Conservation (phyloP, 1,140 invertebrate species). For the Hirudo medicinalis region DNA sequence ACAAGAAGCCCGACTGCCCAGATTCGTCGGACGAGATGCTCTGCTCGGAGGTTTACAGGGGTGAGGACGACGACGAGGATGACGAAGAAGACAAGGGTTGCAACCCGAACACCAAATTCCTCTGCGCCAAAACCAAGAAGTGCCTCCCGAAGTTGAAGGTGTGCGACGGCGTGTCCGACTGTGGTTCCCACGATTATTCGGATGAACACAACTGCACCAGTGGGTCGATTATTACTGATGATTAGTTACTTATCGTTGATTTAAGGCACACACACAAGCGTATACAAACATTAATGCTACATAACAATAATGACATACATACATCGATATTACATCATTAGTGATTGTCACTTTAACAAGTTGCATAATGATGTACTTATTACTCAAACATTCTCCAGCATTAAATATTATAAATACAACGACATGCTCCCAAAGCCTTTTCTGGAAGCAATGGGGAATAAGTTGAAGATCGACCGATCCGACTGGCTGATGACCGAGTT, state of each 20-base stretch:
- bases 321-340: too few species aligned
- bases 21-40: slow-evolving; percentile 22
- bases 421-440: too few species aligned
- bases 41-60: neutral
- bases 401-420: too few species aligned
- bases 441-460: too few species aligned
- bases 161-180: slow-evolving; percentile 28
- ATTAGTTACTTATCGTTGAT: neutral
- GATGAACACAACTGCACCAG: slow-evolving; percentile 28
- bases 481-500: too few species aligned
- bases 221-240: neutral
- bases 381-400: too few species aligned
- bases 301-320: too few species aligned
- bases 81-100: neutral
- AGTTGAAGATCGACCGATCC: too few species aligned
- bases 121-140: slow-evolving; percentile 24
- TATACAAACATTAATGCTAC: too few species aligned
- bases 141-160: slow-evolving; percentile 25
- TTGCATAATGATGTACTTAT: neutral
- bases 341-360: neutral
- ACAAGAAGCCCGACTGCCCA: slow-evolving; percentile 19
- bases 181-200: slow-evolving; percentile 25
- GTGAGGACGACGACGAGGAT: neutral
- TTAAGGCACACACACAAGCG: too few species aligned
- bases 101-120: slow-evolving; percentile 20